Conservation (phyloP, 1,140 invertebrate species). For the Nebria ingens region DNA sequence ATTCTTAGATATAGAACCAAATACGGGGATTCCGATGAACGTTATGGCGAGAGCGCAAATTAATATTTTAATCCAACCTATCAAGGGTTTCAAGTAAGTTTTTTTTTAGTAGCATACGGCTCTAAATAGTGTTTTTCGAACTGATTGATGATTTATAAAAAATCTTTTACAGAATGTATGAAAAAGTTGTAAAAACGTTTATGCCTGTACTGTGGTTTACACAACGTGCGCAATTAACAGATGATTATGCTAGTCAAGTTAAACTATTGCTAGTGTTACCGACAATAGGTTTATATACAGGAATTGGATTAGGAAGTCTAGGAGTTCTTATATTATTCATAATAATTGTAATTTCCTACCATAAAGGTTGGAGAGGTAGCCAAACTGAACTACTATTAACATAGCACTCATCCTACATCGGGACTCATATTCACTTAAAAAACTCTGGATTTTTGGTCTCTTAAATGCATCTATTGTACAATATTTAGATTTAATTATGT, state of each 20-base stretch:
- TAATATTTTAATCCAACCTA: conserved; percentile 53
- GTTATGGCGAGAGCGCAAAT: conserved; percentile 62
- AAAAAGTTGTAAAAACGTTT: conserved; percentile 42
- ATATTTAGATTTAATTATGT: no score
- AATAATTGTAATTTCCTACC: conserved; percentile 34
- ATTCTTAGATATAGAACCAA: conserved; percentile 59
- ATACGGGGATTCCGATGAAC: conserved; percentile 53
- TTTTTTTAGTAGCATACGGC: background rate
- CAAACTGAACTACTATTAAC: conserved; percentile 19
- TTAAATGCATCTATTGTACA: no score
- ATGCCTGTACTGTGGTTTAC: conserved; percentile 67
- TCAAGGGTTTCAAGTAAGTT: conserved; percentile 43
- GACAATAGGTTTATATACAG: conserved; percentile 39
- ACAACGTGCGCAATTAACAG: conserved; percentile 50
- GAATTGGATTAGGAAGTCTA: conserved; percentile 38
- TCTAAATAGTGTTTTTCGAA: no score
- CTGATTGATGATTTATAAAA: no score
- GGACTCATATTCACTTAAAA: no score
- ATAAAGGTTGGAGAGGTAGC: conserved; percentile 31
- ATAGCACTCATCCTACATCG: no score
- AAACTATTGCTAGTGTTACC: conserved; percentile 41
- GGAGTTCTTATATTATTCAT: conserved; percentile 39
- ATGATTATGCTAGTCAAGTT: conserved; percentile 43
- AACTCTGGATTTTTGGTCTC: no score
- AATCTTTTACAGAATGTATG: conserved; percentile 40